Evolutionary conservation across 1,140 invertebrate genomes (phyloP).

Genomic region (Rhynchophorus ferrugineus): DNA sequence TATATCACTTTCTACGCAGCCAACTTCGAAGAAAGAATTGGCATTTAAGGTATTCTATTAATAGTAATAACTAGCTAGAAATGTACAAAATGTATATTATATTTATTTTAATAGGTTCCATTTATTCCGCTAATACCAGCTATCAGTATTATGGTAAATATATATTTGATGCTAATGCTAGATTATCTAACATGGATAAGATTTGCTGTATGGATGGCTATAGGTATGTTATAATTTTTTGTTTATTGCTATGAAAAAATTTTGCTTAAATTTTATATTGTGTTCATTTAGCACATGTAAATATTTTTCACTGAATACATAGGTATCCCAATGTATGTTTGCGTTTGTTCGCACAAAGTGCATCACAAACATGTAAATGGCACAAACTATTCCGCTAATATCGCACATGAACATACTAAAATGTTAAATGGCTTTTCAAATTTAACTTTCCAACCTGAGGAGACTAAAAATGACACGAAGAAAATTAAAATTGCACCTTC

Average conservation of each 20-base stretch:
- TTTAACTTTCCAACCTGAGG: slow-evolving; percentile 16
- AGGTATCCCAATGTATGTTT: slow-evolving; percentile 33
- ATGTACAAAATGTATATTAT: slow-evolving; percentile 10
- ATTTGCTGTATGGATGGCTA: slow-evolving; percentile 67
- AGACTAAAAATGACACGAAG: slow-evolving; percentile 13
- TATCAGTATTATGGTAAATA: slow-evolving; percentile 70
- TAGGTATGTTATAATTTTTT: slow-evolving; percentile 44
- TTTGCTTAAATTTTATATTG: background rate
- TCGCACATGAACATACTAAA: slow-evolving; percentile 1
- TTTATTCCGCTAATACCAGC: slow-evolving; percentile 71
- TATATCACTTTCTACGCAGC: slow-evolving; percentile 42
- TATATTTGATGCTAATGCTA: slow-evolving; percentile 73
- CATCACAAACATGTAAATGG: slow-evolving; percentile 12
- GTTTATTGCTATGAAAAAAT: background rate
- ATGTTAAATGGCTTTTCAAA: slow-evolving; percentile 19
- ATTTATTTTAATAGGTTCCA: slow-evolving; percentile 54
- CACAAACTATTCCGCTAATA: slow-evolving; percentile 10
- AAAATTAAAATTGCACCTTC: slow-evolving; percentile 13
- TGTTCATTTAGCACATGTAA: background rate
- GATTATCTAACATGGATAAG: slow-evolving; percentile 70
- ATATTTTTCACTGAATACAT: slow-evolving; percentile 3
- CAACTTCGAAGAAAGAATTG: slow-evolving; percentile 21
- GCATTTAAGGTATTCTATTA: slow-evolving; percentile 28
- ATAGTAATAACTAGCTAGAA: too few relatives aligned
- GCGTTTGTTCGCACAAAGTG: slow-evolving; percentile 12